phyloP scores from a whole-genome alignment of 2,888 invertebrate species.

The Polietes domitor region DNA sequence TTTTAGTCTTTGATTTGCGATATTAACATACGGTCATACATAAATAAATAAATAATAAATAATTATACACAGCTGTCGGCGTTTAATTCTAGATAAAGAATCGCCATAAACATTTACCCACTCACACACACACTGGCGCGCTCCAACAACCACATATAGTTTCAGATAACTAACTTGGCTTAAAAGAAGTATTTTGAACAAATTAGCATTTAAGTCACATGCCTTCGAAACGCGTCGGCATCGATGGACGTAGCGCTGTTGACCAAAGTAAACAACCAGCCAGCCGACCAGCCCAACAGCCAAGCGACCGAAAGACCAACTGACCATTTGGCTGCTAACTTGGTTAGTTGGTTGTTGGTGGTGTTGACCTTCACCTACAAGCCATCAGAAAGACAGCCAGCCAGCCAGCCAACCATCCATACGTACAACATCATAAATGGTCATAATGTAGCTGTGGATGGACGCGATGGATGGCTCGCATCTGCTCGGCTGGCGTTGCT shows the following conservation, averaged over 20 bases:
- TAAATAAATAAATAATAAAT: neutral
- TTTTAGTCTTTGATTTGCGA: neutral
- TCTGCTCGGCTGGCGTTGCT: neutral
- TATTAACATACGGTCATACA: neutral
- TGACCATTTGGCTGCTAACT: conserved; percentile 13
- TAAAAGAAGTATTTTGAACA: conserved; percentile 23
- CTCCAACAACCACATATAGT: neutral
- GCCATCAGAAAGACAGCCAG: conserved; percentile 35
- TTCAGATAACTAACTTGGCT: neutral
- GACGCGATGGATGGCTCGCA: neutral
- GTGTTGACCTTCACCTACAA: conserved; percentile 70
- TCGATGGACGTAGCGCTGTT: neutral
- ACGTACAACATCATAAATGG: conserved; percentile 25
- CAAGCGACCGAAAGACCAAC: neutral
- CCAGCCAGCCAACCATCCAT: neutral
- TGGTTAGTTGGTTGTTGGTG: neutral
- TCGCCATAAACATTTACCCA: neutral
- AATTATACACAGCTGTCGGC: neutral
- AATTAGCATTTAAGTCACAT: conserved; percentile 70
- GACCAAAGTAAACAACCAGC: neutral
- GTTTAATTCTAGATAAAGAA: neutral
- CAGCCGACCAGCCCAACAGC: neutral
- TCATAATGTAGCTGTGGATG: neutral
- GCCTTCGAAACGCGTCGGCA: neutral
- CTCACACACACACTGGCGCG: conserved; percentile 1